Percentiles rank a stretch among this genome's conserved stretches.
These are phyloP conservation scores for Tromatobia lineatoria DNA, from an alignment of 2,888 invertebrate genomes.

Conservation along the genomic window DNA sequence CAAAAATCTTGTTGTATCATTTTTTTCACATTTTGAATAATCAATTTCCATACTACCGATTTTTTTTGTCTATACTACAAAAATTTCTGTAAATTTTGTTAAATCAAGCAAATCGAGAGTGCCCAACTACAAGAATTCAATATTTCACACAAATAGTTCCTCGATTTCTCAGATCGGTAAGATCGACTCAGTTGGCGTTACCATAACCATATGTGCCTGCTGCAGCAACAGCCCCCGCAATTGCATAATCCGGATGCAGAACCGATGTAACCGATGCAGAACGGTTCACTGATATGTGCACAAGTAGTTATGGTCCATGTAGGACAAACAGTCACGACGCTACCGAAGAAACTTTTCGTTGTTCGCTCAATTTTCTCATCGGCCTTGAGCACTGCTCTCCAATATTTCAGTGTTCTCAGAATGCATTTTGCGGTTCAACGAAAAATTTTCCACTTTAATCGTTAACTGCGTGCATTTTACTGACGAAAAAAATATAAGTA, in stretches of 20 bases:
- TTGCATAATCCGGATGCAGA: conserved; percentile 59
- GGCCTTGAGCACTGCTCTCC: neutral
- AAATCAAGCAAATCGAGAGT: neutral
- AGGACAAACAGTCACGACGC: neutral
- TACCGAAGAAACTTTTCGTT: neutral
- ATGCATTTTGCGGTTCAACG: neutral
- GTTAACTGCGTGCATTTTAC: neutral
- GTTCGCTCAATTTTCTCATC: conserved; percentile 8
- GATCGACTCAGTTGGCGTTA: too few relatives aligned
- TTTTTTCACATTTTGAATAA: neutral
- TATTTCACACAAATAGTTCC: too few relatives aligned
- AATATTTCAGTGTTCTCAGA: neutral
- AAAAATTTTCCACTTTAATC: neutral
- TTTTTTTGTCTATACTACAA: neutral
- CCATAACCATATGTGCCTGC: neutral
- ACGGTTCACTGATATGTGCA: conserved; percentile 14
- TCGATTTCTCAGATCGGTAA: too few relatives aligned
- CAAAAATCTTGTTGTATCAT: neutral
- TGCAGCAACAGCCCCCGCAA: conserved; percentile 39
- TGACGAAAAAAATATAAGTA: neutral
- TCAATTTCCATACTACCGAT: neutral
- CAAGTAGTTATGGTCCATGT: conserved; percentile 15
- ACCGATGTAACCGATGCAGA: conserved; percentile 56
- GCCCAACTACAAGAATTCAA: too few relatives aligned
- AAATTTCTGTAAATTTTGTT: neutral